Base-by-base conservation (phyloP, 2,113 vertebrate species). In the Callospermophilus lateralis region DNA sequence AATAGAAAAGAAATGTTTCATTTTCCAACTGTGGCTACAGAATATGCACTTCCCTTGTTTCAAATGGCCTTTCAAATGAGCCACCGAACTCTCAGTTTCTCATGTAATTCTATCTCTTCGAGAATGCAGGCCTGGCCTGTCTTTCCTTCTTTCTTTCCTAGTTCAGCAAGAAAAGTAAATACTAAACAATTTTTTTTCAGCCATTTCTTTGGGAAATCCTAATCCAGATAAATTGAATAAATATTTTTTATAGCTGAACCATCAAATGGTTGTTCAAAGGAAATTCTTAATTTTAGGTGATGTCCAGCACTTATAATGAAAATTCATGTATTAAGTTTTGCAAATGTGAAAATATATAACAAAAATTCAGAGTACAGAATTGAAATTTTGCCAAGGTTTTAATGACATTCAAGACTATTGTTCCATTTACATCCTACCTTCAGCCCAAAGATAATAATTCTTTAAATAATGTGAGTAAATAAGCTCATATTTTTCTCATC, bases 1-100 rank as follows among this genome's bases (percentile, higher is more conserved):
- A 95, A 90, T 92, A 95, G 89, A 84, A 96, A 93, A 98, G 68
- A 86, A 96, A 95, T 91, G 79, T 70, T 97, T 96, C 89, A 80
- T 93, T 90, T 96, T 93, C 76, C 84, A 84, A 30, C 28, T 86
- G 30, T 70, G 55, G 39, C 37, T 7, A 32, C 58, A 55, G 85
- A 94, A 72, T 12, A 53, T 16, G 37, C 8, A 73, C 8, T 83
- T 6, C 16, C 30, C n/a, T 30, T 61, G 24, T n/a, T 81, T 63
- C 67, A 84, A 61, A n/a, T 48, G 87, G 13, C 55, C 30, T 76
- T 77, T 79, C 81, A 81, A 48, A 53, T 61, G 6, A 89, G 37
- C 13, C 17, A 51, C 4, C 4, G 39, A 61, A 30, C n/a, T 65
- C 20, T 93, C 81, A 61, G 81, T 37, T 74, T 93, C 76, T 78